These are phyloP conservation scores for Zophobas morio DNA, from an alignment of 1,140 invertebrate species.

Conservation along the genomic window DNA sequence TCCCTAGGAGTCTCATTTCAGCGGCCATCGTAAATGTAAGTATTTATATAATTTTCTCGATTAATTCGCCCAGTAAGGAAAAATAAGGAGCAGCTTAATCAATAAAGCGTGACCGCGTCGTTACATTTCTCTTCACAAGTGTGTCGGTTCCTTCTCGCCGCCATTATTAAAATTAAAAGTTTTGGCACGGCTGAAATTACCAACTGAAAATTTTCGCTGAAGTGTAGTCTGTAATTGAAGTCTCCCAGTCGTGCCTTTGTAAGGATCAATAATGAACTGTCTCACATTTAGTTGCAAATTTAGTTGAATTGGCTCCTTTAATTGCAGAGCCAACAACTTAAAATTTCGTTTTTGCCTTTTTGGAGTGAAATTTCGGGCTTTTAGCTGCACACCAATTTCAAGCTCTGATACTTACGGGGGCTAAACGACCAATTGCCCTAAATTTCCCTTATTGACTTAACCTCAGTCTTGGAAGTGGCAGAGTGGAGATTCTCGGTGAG, in stretches of 20 bases:
- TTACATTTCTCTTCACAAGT: neutral
- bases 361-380: conserved; percentile 1
- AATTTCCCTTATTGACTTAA: conserved; percentile 11
- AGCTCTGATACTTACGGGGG: conserved; percentile 10
- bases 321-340: conserved; percentile 37
- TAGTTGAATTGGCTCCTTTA: conserved; percentile 37
- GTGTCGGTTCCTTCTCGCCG: neutral
- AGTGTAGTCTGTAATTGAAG: conserved; percentile 34
- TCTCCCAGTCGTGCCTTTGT: conserved; percentile 23
- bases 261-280: conserved; percentile 37
- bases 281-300: conserved; percentile 32
- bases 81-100: neutral
- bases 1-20: conserved; percentile 9
- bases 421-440: conserved; percentile 18
- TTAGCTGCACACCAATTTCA: conserved; percentile 8
- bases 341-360: conserved; percentile 29
- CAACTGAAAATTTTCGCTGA: conserved; percentile 17
- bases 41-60: neutral
- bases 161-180: neutral
- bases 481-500: neutral
- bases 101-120: neutral
- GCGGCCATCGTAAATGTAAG: conserved; percentile 1
- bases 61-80: neutral
- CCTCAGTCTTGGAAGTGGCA: neutral
- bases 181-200: conserved; percentile 23